These are phyloP conservation scores for Salarias fasciatus DNA, from an alignment of 2,797 vertebrate genomes.

Conservation along the genomic window DNA sequence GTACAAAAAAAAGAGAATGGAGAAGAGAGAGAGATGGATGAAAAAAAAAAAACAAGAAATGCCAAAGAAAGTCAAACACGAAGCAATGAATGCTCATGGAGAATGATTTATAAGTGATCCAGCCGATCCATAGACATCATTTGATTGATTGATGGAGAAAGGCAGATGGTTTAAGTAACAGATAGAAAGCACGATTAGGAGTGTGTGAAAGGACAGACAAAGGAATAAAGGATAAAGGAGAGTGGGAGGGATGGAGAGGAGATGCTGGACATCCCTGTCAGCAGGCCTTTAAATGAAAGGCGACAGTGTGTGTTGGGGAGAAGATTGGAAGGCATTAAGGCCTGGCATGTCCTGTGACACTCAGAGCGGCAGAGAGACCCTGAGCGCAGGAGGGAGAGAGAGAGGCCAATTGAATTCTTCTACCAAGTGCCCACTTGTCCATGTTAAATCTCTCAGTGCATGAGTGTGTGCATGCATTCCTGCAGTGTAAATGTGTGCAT, in stretches of 20 bases:
- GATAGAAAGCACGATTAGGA: constrained; percentile 50
- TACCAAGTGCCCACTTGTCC: constrained; percentile 71
- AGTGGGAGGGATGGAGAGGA: constrained; percentile 44
- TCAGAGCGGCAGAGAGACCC: constrained; percentile 56
- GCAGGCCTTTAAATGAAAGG: constrained; percentile 75
- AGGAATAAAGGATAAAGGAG: constrained; percentile 30
- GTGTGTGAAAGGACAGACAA: constrained; percentile 36
- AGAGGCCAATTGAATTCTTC: constrained; percentile 75
- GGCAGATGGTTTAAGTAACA: constrained; percentile 61
- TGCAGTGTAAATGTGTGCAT: constrained; percentile 31
- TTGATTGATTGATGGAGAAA: constrained; percentile 50
- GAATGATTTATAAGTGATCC: constrained; percentile 16
- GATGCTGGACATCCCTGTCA: constrained; percentile 68
- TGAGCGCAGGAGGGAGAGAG: constrained; percentile 23
- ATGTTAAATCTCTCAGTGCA: constrained; percentile 62
- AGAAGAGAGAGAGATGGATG: constrained; percentile 9
- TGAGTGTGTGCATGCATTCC: constrained; percentile 49
- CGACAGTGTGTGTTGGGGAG: constrained; percentile 79
- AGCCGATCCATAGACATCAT: constrained; percentile 27
- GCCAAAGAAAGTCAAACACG: background rate
- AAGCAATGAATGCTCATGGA: constrained; percentile 20
- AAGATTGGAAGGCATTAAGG: constrained; percentile 81
- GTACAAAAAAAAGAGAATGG: constrained; percentile 1
- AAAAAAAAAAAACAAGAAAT: background rate
- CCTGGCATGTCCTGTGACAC: constrained; percentile 76